A percentile compares a stretch with the other conserved stretches of the same genome.
phyloP scores from a whole-genome alignment of 2,888 invertebrate species.

The Aromia moschata region DNA sequence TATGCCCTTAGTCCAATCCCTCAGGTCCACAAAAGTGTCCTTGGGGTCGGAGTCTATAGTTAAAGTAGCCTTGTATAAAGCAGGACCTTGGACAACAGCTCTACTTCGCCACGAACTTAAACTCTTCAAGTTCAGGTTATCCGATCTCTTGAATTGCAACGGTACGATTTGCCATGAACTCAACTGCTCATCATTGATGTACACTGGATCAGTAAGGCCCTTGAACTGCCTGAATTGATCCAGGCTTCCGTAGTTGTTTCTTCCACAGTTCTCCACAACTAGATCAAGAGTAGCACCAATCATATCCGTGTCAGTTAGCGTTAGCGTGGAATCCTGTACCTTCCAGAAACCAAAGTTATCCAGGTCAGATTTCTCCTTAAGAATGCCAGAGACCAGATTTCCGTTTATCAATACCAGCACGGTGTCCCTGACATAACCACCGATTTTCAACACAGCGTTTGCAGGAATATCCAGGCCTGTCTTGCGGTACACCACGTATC shows the following conservation, averaged over 20 bases:
- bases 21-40: conserved; percentile 82
- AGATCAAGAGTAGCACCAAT: conserved; percentile 59
- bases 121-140: conserved; percentile 54
- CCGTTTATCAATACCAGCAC: conserved; percentile 64
- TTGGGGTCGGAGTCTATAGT: conserved; percentile 60
- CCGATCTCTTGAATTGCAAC: conserved; percentile 62
- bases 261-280: conserved; percentile 81
- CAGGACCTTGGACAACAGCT: conserved; percentile 62
- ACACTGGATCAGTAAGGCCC: conserved; percentile 61
- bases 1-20: conserved; percentile 85
- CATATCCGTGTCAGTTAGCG: conserved; percentile 32
- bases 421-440: conserved; percentile 63
- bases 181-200: conserved; percentile 49
- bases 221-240: conserved; percentile 60
- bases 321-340: conserved; percentile 49
- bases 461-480: conserved; percentile 46
- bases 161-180: conserved; percentile 47
- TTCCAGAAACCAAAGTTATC: conserved; percentile 40
- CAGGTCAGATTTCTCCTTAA: conserved; percentile 15
- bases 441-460: conserved; percentile 53
- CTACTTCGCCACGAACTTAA: conserved; percentile 53
- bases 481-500: conserved; percentile 67
- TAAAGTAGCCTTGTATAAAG: conserved; percentile 66
- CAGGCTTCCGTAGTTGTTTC: conserved; percentile 69
- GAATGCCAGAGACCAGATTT: conserved; percentile 51